These are phyloP conservation scores for Epicampocera succincta DNA, from an alignment of 2,888 invertebrate species.

Conservation along the genomic window DNA sequence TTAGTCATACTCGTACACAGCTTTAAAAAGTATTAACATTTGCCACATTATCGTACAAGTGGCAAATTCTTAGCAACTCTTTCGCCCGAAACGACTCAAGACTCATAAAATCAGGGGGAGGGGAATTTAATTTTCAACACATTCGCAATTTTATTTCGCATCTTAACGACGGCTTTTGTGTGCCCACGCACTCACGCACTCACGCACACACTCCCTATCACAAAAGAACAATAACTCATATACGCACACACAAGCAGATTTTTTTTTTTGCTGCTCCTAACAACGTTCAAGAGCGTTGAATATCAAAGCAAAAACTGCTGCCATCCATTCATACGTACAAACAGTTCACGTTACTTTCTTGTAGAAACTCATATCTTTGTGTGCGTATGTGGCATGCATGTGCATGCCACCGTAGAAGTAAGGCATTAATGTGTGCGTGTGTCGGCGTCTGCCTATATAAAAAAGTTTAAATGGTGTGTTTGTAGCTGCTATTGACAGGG, in stretches of 20 bases:
- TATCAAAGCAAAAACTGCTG: conserved; percentile 4
- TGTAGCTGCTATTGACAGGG: conserved; percentile 42
- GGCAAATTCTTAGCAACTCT: conserved; percentile 48
- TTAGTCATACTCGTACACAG: conserved; percentile 3
- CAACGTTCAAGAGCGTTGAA: conserved; percentile 49
- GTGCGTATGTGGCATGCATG: not conserved
- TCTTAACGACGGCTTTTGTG: conserved; percentile 54
- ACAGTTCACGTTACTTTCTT: not conserved
- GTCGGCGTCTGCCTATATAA: not conserved
- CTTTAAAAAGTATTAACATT: conserved; percentile 52
- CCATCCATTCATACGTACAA: not conserved
- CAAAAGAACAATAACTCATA: conserved; percentile 15
- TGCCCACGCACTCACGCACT: not conserved
- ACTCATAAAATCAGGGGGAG: conserved; percentile 33
- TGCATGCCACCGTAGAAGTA: not conserved
- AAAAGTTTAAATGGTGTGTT: not conserved
- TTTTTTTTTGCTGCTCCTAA: conserved; percentile 46
- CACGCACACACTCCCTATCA: conserved; percentile 11
- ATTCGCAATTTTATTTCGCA: conserved; percentile 68
- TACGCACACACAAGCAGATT: conserved; percentile 1
- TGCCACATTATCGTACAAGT: conserved; percentile 59
- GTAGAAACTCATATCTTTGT: not conserved
- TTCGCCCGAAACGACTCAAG: conserved; percentile 13
- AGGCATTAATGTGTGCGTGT: not conserved
- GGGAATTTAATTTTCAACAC: conserved; percentile 65